Evolutionary conservation across 2,888 invertebrate species (phyloP), one percentile per base, ranked within the genome.

Genomic region (Proisotoma minuta): DNA sequence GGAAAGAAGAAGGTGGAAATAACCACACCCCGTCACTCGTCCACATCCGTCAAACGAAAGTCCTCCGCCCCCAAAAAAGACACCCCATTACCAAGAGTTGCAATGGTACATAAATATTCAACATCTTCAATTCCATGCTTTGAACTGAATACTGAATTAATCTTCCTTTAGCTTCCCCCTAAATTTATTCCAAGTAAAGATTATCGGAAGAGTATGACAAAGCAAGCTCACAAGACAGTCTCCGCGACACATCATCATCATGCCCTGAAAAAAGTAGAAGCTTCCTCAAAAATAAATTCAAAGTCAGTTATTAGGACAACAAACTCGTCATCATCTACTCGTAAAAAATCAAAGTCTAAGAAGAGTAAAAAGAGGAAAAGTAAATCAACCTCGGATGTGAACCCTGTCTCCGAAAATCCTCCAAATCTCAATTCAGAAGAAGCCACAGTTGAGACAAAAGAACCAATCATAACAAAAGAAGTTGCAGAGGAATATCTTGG

Each of bases 1-100:
- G 29, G 3, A 10, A 52, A 52, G 52, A 52, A 52, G 26, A 52
- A 28, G 29, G 52, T 52, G 27, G 27, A 26, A 52, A 52, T 52
- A 5, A 28, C 52, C 8, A 28, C 52, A 28, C 52, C 52, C 10
- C 28, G 28, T 26, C 52, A 52, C 15, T 52, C 52, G 15, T 22
- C 23, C 8, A 52, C 22, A 10, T 26, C 29, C 5, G 28, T 24
- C 3, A 26, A 52, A 18, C 8, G 10, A 10, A 3, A 8, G 10
- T 12, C 27, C 5, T 10, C n/a, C 8, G 18, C 5, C 3, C 4
- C 5, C 20, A 3, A n/a, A n/a, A 52, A 52, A 26, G 5, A 52
- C 4, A 28, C 52, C 10, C 52, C 52, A 18, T 15, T 52, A 3
- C 52, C 52, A n/a, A 27, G 52, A 5, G 52, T 52, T 10, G 52